Base-by-base conservation (phyloP, 2,888 invertebrate species). In the Corythucha ciliata region DNA sequence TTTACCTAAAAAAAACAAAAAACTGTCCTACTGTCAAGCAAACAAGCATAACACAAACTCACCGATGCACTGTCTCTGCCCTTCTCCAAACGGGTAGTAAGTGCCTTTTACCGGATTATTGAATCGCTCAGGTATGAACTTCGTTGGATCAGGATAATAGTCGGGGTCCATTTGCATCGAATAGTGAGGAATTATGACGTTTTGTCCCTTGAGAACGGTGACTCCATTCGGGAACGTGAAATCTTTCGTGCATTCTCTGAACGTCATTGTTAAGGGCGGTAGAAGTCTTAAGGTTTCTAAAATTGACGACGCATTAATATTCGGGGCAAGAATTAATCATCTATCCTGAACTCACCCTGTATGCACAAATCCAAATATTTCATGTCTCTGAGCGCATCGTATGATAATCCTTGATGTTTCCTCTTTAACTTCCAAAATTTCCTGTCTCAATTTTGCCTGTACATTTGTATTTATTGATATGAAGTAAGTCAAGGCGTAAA, bases 331-430 rank as follows among this genome's bases (percentile, higher is more conserved):
- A 8, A 37, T n/a, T 10, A 7, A 7, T 8, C n/a, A 10, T 14
- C 12, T 8, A 16, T 8, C 14, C 12, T 8, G 16, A 37, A 16
- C 55, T 60, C 61, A 75, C 75, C 75, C 54, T 72, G 71, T 7
- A 76, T 61, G 10, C 75, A 68, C 70, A 73, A 72, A 56, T 75
- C 74, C 55, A 77, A 62, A 60, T 77, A 77, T 1, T 69, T 64
- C 74, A 77, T 72, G 55, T 74, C 73, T 45, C 68, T 69, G 49
- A 75, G 67, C 4, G 73, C 70, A 50, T 77, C 77, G 57, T 74
- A 76, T 0, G 72, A 72, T 52, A 74, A 67, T 3, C 65, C 67
- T 55, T 72, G 62, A 48, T 68, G 69, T 0, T 64, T 64, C 8
- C 2, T 34, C 36, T 29, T 74, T 59, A 0, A 72, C 68, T 12